Percentiles rank a stretch among this genome's conserved stretches.
Evolutionary conservation across 2,888 invertebrate genomes (phyloP).

Genomic region (Cerceris ruficornis): DNA sequence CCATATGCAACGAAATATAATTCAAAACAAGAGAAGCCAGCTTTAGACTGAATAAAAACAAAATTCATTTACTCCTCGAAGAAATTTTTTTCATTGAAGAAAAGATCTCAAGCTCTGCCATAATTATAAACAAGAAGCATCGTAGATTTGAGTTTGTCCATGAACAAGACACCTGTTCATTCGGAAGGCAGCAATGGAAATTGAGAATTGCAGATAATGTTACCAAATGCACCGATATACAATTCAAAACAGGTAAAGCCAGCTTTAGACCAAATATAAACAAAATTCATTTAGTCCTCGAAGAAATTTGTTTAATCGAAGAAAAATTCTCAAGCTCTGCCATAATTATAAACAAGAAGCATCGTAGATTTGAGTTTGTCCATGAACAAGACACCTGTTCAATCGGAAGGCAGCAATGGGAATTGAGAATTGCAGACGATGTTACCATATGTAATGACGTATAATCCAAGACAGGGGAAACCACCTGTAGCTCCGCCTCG

Average conservation of each 20-base stretch:
- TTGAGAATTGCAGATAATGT: neutral
- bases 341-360: neutral
- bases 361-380: neutral
- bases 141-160: neutral
- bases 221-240: no score
- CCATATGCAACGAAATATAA: no score
- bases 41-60: no score
- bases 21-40: no score
- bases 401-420: neutral
- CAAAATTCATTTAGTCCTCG: no score
- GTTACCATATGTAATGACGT: slow-evolving; percentile 40
- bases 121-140: neutral
- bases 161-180: neutral
- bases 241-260: no score
- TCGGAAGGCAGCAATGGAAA: neutral
- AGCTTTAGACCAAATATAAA: no score
- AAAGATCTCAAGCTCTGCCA: neutral
- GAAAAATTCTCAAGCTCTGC: neutral
- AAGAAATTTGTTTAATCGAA: neutral
- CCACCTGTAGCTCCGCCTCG: slow-evolving; percentile 64
- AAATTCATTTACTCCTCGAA: no score
- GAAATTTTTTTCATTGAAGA: neutral
- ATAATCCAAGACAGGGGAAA: slow-evolving; percentile 55
- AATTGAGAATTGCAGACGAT: neutral
- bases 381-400: neutral